A percentile compares a stretch with the other conserved stretches of the same genome.
Evolutionary conservation across 1,140 invertebrate species (phyloP).

Genomic region (Sesamia nonagrioides): DNA sequence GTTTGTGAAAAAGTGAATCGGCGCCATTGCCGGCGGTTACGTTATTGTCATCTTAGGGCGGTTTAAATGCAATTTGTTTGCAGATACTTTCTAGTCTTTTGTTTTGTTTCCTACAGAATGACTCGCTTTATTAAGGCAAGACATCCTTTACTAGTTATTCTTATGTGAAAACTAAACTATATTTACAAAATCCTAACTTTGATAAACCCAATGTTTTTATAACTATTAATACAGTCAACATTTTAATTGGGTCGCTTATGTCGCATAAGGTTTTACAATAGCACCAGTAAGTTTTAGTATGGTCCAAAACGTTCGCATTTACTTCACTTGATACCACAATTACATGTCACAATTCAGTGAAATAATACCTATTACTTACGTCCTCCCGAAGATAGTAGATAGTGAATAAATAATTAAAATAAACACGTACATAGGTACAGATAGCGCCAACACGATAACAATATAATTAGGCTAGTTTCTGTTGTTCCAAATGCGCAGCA

Average conservation of each 20-base stretch:
- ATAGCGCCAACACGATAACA: conserved; percentile 45
- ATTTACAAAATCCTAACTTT: conserved; percentile 31
- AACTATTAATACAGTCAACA: conserved; percentile 3
- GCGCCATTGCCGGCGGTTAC: not conserved
- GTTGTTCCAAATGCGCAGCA: conserved; percentile 50
- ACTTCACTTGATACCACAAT: conserved; percentile 25
- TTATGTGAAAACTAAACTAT: conserved; percentile 31
- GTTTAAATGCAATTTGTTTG: conserved; percentile 1
- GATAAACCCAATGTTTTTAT: conserved; percentile 2
- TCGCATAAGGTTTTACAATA: not conserved
- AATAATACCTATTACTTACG: conserved; percentile 47
- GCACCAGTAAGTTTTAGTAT: not conserved
- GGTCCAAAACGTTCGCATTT: not conserved
- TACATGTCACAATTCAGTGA: conserved; percentile 14
- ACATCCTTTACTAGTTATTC: conserved; percentile 22
- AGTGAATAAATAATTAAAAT: conserved; percentile 50
- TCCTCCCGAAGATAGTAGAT: conserved; percentile 43
- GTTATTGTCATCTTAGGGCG: not conserved
- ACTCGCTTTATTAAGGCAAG: not conserved
- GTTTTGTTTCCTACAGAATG: conserved; percentile 3
- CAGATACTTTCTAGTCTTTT: conserved; percentile 20
- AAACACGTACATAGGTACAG: conserved; percentile 35
- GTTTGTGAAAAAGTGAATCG: too few species aligned
- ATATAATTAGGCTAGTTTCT: conserved; percentile 42
- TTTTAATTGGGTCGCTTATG: not conserved